Base-by-base conservation (phyloP, 2,888 invertebrate genomes). In the Sceliomorpha sp. region DNA sequence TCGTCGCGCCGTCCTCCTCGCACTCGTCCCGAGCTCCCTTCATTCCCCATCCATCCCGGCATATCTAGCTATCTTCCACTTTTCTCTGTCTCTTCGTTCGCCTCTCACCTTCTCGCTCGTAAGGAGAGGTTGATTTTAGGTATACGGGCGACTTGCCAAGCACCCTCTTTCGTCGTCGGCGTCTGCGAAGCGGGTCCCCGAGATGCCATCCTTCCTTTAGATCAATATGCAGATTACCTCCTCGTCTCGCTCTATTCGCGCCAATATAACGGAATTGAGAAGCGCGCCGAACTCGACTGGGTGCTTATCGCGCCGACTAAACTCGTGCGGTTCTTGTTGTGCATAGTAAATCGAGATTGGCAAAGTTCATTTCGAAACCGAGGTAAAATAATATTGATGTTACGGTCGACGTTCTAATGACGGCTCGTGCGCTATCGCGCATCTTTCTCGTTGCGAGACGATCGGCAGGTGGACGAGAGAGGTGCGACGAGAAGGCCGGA, bases 161-260 rank as follows among this genome's bases (percentile, higher is more conserved):
- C 64, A 51, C 47, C 50, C 42, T 53, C 66, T 62, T 50, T 62
- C 66, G 63, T 60, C 56, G 51, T 66, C 63, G 17, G 58, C 24
- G 45, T 45, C 37, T 56, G 31, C 44, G 14, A 39, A 34, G 20
- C 59, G 40, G 66, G 56, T 39, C 56, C 45, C 63, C 68, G 70
- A 70, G 72, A 74, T 70, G 63, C 72, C 72, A 63, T 73, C 73
- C 72, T 73, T 73, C 73, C 74, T 74, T 51, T 50, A 80, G 81
- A 83, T 83, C 83, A 80, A 83, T 83, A 83, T 83, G 82, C 78
- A 82, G 79, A 83, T 83, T 81, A 77, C 77, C 78, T 75, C 73
- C 73, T 77, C 78, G 77, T 75, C 75, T 70, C 73, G 73, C 67
- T 62, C 70, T 62, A 79, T 77, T 79, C 81, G 77, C 78, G 74